These are phyloP conservation scores for Brachionus asplanchnoidis DNA, from an alignment of 1,140 invertebrate genomes.

Conservation along the genomic window DNA sequence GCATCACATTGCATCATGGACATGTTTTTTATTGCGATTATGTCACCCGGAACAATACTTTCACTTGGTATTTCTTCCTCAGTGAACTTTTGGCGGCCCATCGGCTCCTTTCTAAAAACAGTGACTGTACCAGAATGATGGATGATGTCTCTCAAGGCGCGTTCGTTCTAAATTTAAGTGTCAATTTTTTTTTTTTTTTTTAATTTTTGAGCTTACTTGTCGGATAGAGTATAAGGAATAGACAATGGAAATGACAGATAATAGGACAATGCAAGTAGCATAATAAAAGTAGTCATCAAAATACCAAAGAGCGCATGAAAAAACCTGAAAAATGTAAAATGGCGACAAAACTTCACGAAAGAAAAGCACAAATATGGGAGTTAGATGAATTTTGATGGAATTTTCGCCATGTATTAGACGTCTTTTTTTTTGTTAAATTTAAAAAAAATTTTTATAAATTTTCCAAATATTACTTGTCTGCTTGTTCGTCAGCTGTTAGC, in stretches of 20 bases:
- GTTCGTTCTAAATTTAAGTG: slow-evolving; percentile 14
- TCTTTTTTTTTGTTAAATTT: not conserved
- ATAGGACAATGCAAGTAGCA: slow-evolving; percentile 67
- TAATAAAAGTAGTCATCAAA: slow-evolving; percentile 45
- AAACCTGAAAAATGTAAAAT: slow-evolving; percentile 58
- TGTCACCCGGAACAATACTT: slow-evolving; percentile 51
- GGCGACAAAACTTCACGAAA: slow-evolving; percentile 37
- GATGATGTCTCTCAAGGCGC: slow-evolving; percentile 30
- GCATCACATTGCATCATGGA: slow-evolving; percentile 50
- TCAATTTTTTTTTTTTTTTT: not conserved
- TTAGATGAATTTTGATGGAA: slow-evolving; percentile 31
- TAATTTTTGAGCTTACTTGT: slow-evolving; percentile 62
- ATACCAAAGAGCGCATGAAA: slow-evolving; percentile 55
- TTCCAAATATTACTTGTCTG: slow-evolving; percentile 16
- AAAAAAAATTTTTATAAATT: not conserved
- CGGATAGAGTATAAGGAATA: slow-evolving; percentile 77
- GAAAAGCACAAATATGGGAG: slow-evolving; percentile 24
- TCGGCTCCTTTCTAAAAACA: slow-evolving; percentile 2
- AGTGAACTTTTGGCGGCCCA: not conserved
- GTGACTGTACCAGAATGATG: slow-evolving; percentile 34
- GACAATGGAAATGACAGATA: slow-evolving; percentile 76
- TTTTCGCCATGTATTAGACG: slow-evolving; percentile 34
- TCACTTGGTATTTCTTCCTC: slow-evolving; percentile 44
- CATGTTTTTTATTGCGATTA: slow-evolving; percentile 45
- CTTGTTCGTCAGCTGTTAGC: slow-evolving; percentile 2